Base-by-base conservation (phyloP, 2,113 vertebrate species). In the Murina feae region DNA sequence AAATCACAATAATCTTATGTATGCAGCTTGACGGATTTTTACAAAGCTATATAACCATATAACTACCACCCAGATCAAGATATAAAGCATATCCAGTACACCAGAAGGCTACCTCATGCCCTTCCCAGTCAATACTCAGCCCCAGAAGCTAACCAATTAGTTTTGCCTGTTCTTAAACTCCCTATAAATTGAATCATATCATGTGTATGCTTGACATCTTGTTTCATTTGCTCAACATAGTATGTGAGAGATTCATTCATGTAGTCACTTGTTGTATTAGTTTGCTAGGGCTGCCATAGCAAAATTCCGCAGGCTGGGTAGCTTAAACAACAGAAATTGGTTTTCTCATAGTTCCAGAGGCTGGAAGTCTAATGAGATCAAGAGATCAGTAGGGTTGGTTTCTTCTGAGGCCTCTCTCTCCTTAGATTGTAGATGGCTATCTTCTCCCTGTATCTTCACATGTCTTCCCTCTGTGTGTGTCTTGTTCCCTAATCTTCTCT, bases 131-230 rank as follows among this genome's bases (percentile, higher is more conserved):
- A 82, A 28, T 14, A 17, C 9, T 81, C 68, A 84, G 10, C 32
- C 39, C 6, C 4, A 13, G 32, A 79, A 91, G 8, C 9, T 23
- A 35, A 80, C 32, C 28, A 35, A 1, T 75, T 84, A 37, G 35
- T n/a, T 84, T 86, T 49, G 32, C 42, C 35, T 35, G 1, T 85
- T 80, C 60, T 85, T 86, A 96, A 79, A 51, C 49, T 81, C 80
- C 75, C 44, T 16, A n/a, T 25, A 55, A 90, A 63, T 49, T 47
- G 47, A 86, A 71, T 66, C 49, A 25, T 18, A 66, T 6, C 11
- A 5, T 21, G n/a, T 4, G 17, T 66, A 10, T 0, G 0, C 16
- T 55, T 66, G 11, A 39, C 4, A 4, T 47, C 1, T 47, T 10
- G 7, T 25, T 83, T 78, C 71, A 88, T 84, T 80, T 49, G 75